These are phyloP conservation scores for Cyprinodon variegatus DNA, from an alignment of 2,113 vertebrate species.

Conservation along the genomic window DNA sequence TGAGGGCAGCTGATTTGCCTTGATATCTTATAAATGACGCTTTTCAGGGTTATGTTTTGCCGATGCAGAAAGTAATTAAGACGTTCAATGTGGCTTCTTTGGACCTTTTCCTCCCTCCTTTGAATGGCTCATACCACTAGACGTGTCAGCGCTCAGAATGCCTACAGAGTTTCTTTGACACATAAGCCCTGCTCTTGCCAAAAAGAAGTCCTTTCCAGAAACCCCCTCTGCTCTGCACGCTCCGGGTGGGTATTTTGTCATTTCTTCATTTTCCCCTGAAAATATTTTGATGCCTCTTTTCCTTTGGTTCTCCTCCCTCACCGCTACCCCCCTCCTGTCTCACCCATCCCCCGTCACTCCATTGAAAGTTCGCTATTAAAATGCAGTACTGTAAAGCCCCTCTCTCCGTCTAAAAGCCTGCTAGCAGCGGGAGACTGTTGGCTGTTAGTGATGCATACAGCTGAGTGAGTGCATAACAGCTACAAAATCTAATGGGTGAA, in stretches of 20 bases:
- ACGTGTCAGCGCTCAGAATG: constrained; percentile 67
- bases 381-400: constrained; percentile 77
- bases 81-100: constrained; percentile 72
- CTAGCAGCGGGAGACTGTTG: constrained; percentile 77
- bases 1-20: constrained; percentile 74
- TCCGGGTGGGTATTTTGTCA: constrained; percentile 78
- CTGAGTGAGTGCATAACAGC: constrained; percentile 78
- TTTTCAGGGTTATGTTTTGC: constrained; percentile 70
- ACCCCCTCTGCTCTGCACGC: constrained; percentile 58
- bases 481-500: constrained; percentile 77
- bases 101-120: constrained; percentile 67
- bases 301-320: constrained; percentile 36
- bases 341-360: constrained; percentile 62
- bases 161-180: constrained; percentile 75
- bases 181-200: constrained; percentile 65
- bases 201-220: constrained; percentile 64
- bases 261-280: constrained; percentile 75
- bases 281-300: constrained; percentile 78
- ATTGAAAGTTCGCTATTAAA: constrained; percentile 80
- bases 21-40: constrained; percentile 72
- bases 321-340: constrained; percentile 19
- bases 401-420: constrained; percentile 76
- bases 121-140: constrained; percentile 68
- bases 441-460: constrained; percentile 79
- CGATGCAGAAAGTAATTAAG: constrained; percentile 77